Base-by-base conservation (phyloP, 2,113 vertebrate genomes). In the Xenopus borealis region DNA sequence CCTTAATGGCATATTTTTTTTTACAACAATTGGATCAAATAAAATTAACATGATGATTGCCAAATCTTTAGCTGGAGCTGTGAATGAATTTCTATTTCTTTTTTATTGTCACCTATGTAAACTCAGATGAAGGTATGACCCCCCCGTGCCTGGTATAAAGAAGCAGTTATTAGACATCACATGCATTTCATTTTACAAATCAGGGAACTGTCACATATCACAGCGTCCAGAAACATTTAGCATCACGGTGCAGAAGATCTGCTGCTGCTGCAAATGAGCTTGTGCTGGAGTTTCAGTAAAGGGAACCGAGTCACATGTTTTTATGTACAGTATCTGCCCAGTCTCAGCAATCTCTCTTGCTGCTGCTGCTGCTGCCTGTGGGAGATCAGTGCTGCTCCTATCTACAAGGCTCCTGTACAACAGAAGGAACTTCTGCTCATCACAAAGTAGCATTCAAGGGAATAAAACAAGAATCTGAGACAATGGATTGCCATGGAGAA, bases 11-110 rank as follows among this genome's bases (percentile, higher is more conserved):
- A 64, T 68, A 72, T 75, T 79, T 27, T 27, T 27, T 27, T 27
- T 27, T 83, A 83, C 83, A 85, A 84, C 82, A 71, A 76, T 83
- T 79, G 79, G 79, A 75, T 79, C 78, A 79, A 65, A 72, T 17
- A 67, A 71, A 79, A 82, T 79, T 85, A 84, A 79, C 83, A 81
- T 83, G 78, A 52, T 86, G 83, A 84, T 85, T 84, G 82, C 71
- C 79, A 75, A n/a, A 82, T 78, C 78, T 81, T 81, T 72, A 83
- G 75, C 81, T 78, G 66, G 81, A 82, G 79, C 75, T 62, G 72
- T 61, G 18, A 27, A 10, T 8, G 17, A 16, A 55, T 55, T 55
- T 55, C 2, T 7, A 55, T 4, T 7, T 55, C 18, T 55, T 55
- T 55, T 55, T 55, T 50, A 16, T 55, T 27, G 23, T 55, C 53